Evolutionary conservation across 2,888 invertebrate species (phyloP).

Genomic region (Marasmarcha lunaedactyla): DNA sequence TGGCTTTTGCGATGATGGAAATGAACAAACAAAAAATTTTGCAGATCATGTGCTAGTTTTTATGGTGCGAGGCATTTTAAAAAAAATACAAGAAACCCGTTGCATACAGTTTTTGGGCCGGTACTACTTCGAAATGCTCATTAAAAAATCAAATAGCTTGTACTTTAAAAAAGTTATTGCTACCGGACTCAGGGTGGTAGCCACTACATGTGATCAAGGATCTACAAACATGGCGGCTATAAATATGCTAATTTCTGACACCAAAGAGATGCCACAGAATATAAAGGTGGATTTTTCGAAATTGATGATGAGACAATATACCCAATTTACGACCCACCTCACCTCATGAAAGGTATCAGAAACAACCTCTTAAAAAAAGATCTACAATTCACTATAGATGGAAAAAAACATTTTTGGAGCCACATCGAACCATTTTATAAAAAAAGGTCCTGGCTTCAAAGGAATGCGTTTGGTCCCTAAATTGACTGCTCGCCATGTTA

Average conservation of each 20-base stretch:
- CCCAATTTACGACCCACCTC: slow-evolving; percentile 8
- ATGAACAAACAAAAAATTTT: slow-evolving; percentile 7
- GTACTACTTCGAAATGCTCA: slow-evolving; percentile 2
- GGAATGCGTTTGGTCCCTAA: neutral
- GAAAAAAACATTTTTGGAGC: neutral
- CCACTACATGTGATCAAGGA: slow-evolving; percentile 23
- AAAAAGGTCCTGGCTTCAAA: slow-evolving; percentile 6
- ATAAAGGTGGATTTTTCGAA: neutral
- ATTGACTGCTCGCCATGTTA: neutral
- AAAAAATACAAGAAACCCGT: slow-evolving; percentile 21
- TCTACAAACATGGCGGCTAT: slow-evolving; percentile 13
- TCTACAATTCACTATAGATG: neutral
- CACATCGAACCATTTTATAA: neutral
- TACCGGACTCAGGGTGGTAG: slow-evolving; percentile 18
- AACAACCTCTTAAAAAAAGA: slow-evolving; percentile 7
- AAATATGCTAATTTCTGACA: neutral
- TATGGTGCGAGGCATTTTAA: slow-evolving; percentile 14
- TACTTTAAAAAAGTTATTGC: slow-evolving; percentile 3
- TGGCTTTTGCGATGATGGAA: slow-evolving; percentile 8
- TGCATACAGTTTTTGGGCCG: slow-evolving; percentile 9
- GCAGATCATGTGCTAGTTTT: slow-evolving; percentile 11
- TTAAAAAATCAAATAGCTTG: slow-evolving; percentile 11
- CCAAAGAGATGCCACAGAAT: neutral
- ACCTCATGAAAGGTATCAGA: slow-evolving; percentile 9
- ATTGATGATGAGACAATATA: slow-evolving; percentile 3